Base-by-base conservation (phyloP, 2,888 invertebrate genomes). In the Dysmachus trigonus region DNA sequence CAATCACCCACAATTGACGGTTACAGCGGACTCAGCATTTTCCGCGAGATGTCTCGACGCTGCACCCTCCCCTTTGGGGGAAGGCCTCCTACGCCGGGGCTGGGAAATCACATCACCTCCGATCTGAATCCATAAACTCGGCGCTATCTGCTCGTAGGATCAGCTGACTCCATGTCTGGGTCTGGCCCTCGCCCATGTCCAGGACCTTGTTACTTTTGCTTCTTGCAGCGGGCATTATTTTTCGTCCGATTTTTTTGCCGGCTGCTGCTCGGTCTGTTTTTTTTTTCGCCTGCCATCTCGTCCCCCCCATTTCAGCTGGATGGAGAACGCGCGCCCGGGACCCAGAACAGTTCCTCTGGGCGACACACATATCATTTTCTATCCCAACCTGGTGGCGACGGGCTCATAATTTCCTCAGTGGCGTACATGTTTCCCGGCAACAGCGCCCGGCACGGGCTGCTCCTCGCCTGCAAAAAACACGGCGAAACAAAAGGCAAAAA, bases 121-220 rank as follows among this genome's bases (percentile, higher is more conserved):
- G 83, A 72, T 83, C 38, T 83, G 72, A 30, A 83, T 83, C 86
- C 87, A 87, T 87, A 87, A 87, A 87, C 86, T 86, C 86, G 74
- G 77, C 71, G 86, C 87, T 87, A 87, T 87, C 87, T 79, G 33
- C 33, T 41, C 51, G 77, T 77, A 83, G 82, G 31, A 87, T 87
- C 87, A 87, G 87, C 87, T 87, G 87, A 87, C 86, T 87, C 76
- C 73, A 82, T 86, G 86, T 85, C 85, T 84, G 83, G 72, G 18
- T 27, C 15, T 27, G 72, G 38, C 31, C n/a, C 72, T 62, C 38
- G 41, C 38, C 53, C 83, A 83, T 83, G 83, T 83, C 72, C 83
- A 27, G 15, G 38, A 18, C 41, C 47, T 22, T 41, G 53, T 53
- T 62, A 62, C 62, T 62, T 62, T 62, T 62, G 62, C 62, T 62